Evolutionary conservation across 2,888 invertebrate species (phyloP).

Genomic region (Lasioglossum calceatum): DNA sequence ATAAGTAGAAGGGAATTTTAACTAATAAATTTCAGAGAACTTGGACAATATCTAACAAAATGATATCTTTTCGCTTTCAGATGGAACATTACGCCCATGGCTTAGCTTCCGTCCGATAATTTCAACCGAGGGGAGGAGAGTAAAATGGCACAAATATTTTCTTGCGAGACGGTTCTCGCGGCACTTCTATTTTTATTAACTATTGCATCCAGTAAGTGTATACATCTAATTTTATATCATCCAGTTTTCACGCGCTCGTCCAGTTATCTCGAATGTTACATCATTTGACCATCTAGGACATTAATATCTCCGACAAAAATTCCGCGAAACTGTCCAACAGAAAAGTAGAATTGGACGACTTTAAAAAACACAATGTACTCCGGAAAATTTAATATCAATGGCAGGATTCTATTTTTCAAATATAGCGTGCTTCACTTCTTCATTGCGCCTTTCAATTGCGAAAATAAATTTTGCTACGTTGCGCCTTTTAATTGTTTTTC

Average conservation of each 20-base stretch:
- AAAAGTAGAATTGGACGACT: neutral
- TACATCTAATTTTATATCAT: neutral
- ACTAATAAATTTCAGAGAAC: neutral
- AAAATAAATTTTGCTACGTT: neutral
- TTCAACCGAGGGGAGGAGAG: slow-evolving; percentile 50
- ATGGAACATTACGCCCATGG: slow-evolving; percentile 68
- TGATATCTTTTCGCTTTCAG: slow-evolving; percentile 39
- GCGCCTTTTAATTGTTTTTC: neutral
- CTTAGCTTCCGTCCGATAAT: slow-evolving; percentile 54
- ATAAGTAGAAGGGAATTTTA: neutral
- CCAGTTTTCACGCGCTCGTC: neutral
- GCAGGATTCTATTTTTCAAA: neutral
- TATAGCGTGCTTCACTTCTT: neutral
- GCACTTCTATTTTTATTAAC: slow-evolving; percentile 64
- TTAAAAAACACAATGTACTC: neutral
- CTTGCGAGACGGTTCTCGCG: slow-evolving; percentile 57
- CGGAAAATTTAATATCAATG: neutral
- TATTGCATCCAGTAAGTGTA: slow-evolving; percentile 69
- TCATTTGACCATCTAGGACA: neutral
- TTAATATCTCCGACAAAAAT: neutral
- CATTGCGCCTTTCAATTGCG: neutral
- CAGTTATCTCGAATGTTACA: slow-evolving; percentile 3
- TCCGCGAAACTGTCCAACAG: neutral
- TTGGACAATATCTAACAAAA: neutral
- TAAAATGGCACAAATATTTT: slow-evolving; percentile 64